phyloP scores from a whole-genome alignment of 2,797 vertebrate genomes.

The Gymnoscopelus braueri region DNA sequence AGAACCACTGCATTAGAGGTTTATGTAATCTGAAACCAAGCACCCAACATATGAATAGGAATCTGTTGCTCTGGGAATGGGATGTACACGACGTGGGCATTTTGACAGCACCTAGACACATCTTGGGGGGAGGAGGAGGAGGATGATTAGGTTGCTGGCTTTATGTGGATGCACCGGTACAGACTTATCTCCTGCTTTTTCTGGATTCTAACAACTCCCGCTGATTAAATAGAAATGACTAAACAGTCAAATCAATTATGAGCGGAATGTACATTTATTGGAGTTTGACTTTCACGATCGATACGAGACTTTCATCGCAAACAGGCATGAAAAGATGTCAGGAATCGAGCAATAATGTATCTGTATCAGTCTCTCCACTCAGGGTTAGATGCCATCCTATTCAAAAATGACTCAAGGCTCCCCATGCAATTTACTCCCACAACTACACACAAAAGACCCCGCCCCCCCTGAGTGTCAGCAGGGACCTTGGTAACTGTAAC shows the following conservation, averaged over 20 bases:
- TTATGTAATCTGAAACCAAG: background rate
- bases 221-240: background rate
- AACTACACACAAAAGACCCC: constrained; percentile 71
- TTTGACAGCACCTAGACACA: background rate
- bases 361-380: constrained; percentile 69
- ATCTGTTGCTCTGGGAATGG: no score
- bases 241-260: constrained; percentile 36
- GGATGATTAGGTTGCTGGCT: no score
- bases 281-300: constrained; percentile 66
- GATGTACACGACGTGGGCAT: background rate
- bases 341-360: constrained; percentile 64
- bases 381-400: constrained; percentile 60
- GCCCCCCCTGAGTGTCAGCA: constrained; percentile 57
- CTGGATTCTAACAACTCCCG: no score
- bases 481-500: constrained; percentile 61
- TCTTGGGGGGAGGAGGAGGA: no score
- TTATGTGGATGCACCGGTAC: no score
- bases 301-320: constrained; percentile 64
- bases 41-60: no score
- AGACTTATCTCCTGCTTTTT: no score
- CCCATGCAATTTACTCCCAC: constrained; percentile 71
- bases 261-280: constrained; percentile 40
- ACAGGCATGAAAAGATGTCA: constrained; percentile 48
- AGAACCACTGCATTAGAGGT: no score
- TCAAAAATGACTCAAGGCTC: constrained; percentile 63